These are phyloP conservation scores for Melanargia galathea DNA, from an alignment of 2,888 invertebrate species.

Conservation along the genomic window DNA sequence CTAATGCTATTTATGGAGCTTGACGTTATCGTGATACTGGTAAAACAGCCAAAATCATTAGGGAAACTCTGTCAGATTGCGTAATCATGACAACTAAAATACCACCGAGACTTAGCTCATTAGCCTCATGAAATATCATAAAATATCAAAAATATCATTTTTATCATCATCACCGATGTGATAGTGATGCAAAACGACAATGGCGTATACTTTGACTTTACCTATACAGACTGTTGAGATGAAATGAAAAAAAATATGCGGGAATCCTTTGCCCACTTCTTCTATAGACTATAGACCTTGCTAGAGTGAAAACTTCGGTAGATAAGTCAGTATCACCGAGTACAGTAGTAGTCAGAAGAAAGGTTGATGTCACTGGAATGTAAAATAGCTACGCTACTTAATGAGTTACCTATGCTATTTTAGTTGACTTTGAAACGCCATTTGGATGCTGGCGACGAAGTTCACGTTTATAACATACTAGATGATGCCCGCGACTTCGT, in stretches of 20 bases:
- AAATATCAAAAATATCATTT: not conserved
- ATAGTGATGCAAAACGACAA: not conserved
- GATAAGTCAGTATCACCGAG: not conserved
- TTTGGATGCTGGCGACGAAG: not conserved
- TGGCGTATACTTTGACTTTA: not conserved
- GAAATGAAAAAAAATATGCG: too few relatives aligned
- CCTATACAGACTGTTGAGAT: not conserved
- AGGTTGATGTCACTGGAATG: slow-evolving; percentile 1
- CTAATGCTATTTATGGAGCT: slow-evolving; percentile 65
- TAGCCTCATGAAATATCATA: not conserved
- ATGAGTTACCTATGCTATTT: slow-evolving; percentile 8
- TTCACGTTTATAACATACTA: not conserved
- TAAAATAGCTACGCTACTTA: not conserved
- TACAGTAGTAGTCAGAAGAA: not conserved
- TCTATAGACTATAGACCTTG: not conserved
- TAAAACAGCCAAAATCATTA: slow-evolving; percentile 68
- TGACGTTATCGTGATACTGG: slow-evolving; percentile 71
- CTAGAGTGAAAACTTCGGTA: not conserved
- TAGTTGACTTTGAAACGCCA: not conserved
- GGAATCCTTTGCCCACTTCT: too few relatives aligned
- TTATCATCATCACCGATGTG: not conserved
- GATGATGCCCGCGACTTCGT: too few relatives aligned
- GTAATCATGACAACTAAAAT: slow-evolving; percentile 18
- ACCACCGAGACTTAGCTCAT: not conserved
- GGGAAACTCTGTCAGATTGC: slow-evolving; percentile 50